Base-by-base conservation (phyloP, 2,797 vertebrate species). In the Tapirus indicus region DNA sequence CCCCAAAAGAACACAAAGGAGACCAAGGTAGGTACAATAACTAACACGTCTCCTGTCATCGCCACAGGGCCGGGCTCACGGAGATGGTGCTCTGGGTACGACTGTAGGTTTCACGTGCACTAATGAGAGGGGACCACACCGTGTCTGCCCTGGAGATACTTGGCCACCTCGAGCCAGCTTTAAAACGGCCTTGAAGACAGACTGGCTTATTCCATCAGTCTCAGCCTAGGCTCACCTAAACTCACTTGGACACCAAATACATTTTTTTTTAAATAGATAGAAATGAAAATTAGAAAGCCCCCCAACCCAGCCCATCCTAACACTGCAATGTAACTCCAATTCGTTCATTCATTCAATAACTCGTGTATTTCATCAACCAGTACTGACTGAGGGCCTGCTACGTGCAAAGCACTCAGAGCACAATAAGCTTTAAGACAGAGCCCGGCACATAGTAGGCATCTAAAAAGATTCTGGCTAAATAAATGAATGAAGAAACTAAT, bases 341-440 rank as follows among this genome's bases (percentile, higher is more conserved):
- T 69, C 38, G 72, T 83, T 77, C 20, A 86, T 54, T 77, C 32
- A 84, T 27, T 91, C 54, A 75, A n/a, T 69, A 69, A 75, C 25
- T 69, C 23, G 64, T 25, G 75, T 72, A 89, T 41, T 85, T 75
- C 66, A 35, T 27, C n/a, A 68, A 62, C 29, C 77, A 69, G 35
- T 66, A 62, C 72, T 95, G 58, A 35, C 9, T 7, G 20, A 68
- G 62, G 9, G 75, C 8, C 75, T 91, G 47, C 32, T 62, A 9
- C 14, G 18, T 74, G 7, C 58, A 78, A 78, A 16, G 35, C 12
- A 54, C 27, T 75, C 58, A 38, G 38, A 92, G 27, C 32, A 47
- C 49, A 88, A 41, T 20, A 86, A 52, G 25, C 72, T 87, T 58
- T n/a, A 74, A 80, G 27, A n/a, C 56, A 84, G 32, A 91, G 25